These are phyloP conservation scores for Ptilodon capucinus DNA, from an alignment of 2,888 invertebrate species.

Conservation along the genomic window DNA sequence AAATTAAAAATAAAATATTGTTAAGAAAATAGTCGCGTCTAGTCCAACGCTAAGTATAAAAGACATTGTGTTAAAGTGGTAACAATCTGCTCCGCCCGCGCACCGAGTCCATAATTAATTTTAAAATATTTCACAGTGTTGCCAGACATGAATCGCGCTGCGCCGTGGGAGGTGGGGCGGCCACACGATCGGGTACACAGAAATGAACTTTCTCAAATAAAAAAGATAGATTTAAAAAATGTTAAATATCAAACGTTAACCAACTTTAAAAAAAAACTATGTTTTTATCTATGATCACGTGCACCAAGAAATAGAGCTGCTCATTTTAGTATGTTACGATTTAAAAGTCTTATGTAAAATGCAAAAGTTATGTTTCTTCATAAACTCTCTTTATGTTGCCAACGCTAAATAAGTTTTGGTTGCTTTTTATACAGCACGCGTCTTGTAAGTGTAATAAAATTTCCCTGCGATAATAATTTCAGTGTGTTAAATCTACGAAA, in stretches of 20 bases:
- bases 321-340: too few relatives aligned
- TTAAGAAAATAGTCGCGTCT: neutral
- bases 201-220: neutral
- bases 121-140: conserved; percentile 45
- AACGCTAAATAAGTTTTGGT: too few relatives aligned
- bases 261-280: too few relatives aligned
- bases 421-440: too few relatives aligned
- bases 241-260: too few relatives aligned
- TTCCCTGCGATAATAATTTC: neutral
- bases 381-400: too few relatives aligned
- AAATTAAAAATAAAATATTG: neutral
- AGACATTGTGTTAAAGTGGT: conserved; percentile 27
- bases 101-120: conserved; percentile 51
- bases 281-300: neutral
- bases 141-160: conserved; percentile 30
- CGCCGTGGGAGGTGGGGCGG: conserved; percentile 5
- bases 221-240: too few relatives aligned
- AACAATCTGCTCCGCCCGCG: conserved; percentile 26
- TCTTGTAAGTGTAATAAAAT: neutral
- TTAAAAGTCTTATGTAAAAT: too few relatives aligned
- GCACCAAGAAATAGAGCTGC: neutral
- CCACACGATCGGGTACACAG: conserved; percentile 10
- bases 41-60: conserved; percentile 12
- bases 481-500: neutral
- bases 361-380: too few relatives aligned